These are phyloP conservation scores for Lasioglossum albipes DNA, from an alignment of 1,140 invertebrate genomes.

Conservation along the genomic window DNA sequence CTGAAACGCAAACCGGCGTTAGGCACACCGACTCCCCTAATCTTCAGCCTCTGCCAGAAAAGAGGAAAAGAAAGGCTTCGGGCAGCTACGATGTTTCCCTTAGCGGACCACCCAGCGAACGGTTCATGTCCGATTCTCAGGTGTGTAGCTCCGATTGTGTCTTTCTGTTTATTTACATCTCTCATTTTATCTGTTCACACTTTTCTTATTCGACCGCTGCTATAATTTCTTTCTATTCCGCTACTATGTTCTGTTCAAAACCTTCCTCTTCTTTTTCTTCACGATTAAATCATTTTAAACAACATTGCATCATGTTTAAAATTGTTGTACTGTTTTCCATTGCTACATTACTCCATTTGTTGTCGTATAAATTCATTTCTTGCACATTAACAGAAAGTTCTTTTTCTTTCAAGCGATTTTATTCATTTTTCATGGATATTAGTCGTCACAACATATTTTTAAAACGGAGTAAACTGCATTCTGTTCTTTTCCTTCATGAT, in stretches of 20 bases:
- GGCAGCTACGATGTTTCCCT: constrained; percentile 84
- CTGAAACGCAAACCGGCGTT: constrained; percentile 68
- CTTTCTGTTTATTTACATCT: neutral
- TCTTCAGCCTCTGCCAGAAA: constrained; percentile 80
- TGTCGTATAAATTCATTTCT: neutral
- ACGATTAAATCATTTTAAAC: too few species aligned
- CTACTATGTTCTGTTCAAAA: neutral
- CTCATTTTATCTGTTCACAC: too few species aligned
- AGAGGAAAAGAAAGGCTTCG: constrained; percentile 86
- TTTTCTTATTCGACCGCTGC: too few species aligned
- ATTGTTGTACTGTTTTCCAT: neutral
- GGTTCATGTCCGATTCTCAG: constrained; percentile 85
- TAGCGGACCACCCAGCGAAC: constrained; percentile 84
- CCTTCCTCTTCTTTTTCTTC: too few species aligned
- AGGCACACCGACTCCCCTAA: constrained; percentile 74
- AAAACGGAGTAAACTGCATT: neutral
- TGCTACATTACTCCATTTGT: neutral
- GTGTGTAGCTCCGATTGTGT: constrained; percentile 67
- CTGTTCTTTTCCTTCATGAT: too few species aligned
- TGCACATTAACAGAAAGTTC: neutral
- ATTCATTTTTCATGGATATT: neutral
- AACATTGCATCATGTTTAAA: neutral
- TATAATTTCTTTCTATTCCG: neutral
- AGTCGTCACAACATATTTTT: neutral
- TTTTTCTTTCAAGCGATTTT: neutral